phyloP scores from a whole-genome alignment of 2,888 invertebrate species.

The Synergus japonicus region DNA sequence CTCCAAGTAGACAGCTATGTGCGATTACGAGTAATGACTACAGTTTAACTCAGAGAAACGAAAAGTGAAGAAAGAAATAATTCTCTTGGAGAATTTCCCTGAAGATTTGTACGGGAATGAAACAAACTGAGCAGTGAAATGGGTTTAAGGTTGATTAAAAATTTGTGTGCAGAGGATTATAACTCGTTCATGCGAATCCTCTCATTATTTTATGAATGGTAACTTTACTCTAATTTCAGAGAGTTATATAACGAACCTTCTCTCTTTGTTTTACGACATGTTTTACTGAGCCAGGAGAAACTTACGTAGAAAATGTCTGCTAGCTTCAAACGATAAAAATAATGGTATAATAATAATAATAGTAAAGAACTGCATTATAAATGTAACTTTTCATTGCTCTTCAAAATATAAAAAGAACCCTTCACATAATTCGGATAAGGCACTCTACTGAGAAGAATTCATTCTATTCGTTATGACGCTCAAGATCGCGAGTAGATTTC shows the following conservation, averaged over 20 bases:
- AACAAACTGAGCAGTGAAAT: neutral
- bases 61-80: slow-evolving; percentile 8
- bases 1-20: neutral
- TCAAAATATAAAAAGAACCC: neutral
- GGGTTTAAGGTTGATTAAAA: neutral
- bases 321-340: neutral
- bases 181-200: neutral
- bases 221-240: neutral
- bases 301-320: no score
- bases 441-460: neutral
- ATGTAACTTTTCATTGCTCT: neutral
- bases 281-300: no score
- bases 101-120: neutral
- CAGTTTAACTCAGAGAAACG: neutral
- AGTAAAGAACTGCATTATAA: neutral
- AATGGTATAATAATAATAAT: neutral
- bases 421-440: neutral
- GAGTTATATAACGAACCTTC: no score
- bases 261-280: no score
- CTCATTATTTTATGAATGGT: neutral
- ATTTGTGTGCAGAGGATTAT: neutral
- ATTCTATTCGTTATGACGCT: neutral
- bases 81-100: slow-evolving; percentile 17
- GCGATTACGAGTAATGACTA: slow-evolving; percentile 10
- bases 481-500: slow-evolving; percentile 1